Base-by-base conservation (phyloP, 2,888 invertebrate species). In the Calliopum simillimum region DNA sequence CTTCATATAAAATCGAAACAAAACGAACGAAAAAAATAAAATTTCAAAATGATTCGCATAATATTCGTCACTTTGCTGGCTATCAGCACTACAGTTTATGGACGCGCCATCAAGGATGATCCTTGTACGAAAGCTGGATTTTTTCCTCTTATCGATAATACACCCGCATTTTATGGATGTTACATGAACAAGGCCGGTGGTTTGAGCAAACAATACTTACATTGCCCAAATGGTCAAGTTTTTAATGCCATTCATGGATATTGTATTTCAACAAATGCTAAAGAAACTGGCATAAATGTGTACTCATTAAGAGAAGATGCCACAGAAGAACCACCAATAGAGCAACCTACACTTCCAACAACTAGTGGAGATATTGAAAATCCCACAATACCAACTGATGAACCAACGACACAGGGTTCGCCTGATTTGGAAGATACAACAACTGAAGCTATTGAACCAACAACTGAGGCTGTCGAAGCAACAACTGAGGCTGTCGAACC, bases 111-210 rank as follows among this genome's bases (percentile, higher is more conserved):
- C 1, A 19, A 53, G 4, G 25, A 61, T 4, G 69, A 68, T 58
- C 69, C 74, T 2, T 81, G 81, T 55, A 73, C 53, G 25, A 43
- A 44, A 43, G 59, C 63, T 2, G 80, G 79, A 4, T 78, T 76
- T 23, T 73, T 79, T 68, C 59, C 78, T 1, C n/a, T 76, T 5
- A 65, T 68, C 56, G 75, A 81, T 69, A 76, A 77, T 61, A 71
- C 70, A 11, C 68, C 74, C 0, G 70, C 74, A 13, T 82, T 76
- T 53, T 77, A 77, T 53, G 77, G 72, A 6, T 82, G 82, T 66
- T 76, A 74, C 21, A 49, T 58, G 5, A 69, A 59, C 4, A 63
- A 74, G 47, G 63, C 65, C 21, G 80, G 79, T 6, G 76, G 75
- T 4, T 78, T 76, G 44, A 67, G 53, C 1, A 13, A 78, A 23